A percentile compares a stretch with the other conserved stretches of the same genome.
Conservation (phyloP, 2,797 vertebrate genomes). For the Ispidina lecontei region DNA sequence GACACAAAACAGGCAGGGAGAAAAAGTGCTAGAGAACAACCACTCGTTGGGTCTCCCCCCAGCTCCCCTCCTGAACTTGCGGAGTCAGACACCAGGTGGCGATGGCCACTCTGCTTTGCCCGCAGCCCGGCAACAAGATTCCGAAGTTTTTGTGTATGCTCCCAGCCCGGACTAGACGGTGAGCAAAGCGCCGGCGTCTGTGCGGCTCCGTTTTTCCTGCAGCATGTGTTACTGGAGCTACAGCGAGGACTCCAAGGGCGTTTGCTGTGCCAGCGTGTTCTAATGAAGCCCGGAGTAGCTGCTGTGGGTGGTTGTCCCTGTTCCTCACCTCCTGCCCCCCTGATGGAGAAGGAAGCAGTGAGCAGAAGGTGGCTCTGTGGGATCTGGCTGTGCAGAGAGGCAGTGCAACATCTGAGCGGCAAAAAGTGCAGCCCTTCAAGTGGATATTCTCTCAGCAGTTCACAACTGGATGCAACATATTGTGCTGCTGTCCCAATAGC, state of each 20-base stretch:
- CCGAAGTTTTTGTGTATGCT: neutral
- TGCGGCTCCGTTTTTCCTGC: neutral
- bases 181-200: accelerated
- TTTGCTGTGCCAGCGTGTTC: neutral
- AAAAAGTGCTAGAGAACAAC: neutral
- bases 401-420: neutral
- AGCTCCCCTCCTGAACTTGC: neutral
- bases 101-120: neutral
- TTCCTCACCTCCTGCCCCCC: neutral
- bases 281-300: accelerated
- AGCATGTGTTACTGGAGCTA: accelerated
- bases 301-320: neutral
- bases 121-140: neutral
- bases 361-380: neutral
- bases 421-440: accelerated
- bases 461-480: accelerated
- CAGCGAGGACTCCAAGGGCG: neutral
- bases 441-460: neutral
- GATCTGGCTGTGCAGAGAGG: neutral
- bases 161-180: accelerated
- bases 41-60: neutral
- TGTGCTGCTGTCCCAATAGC: neutral
- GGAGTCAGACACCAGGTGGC: neutral
- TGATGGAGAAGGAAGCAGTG: neutral
- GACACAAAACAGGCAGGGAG: neutral